Evolutionary conservation across 2,888 invertebrate genomes (phyloP), one percentile per base, ranked within the genome.

Genomic region (Eretmocerus hayati): DNA sequence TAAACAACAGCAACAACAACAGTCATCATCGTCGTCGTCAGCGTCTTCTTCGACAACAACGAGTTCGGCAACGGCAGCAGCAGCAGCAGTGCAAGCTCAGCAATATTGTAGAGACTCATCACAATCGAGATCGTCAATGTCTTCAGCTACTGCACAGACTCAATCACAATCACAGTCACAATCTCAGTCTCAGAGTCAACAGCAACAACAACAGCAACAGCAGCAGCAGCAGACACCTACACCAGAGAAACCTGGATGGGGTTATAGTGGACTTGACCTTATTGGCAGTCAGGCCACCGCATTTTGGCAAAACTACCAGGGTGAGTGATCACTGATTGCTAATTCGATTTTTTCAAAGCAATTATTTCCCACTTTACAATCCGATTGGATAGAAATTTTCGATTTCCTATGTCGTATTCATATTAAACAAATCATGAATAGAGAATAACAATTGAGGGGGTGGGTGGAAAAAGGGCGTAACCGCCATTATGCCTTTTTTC

Each of bases 261-360:
- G 81, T 59, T 84, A 84, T 72, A 72, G 81, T 30, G 83, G 83
- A 45, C 76, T 85, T 57, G 90, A 90, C 74, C 81, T 90, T 71
- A 88, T 90, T 80, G 84, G 86, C 63, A 85, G 84, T 46, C 88
- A 88, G 32, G 85, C 85, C 18, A 65, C 71, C 40, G 89, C 89
- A 36, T 90, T 90, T 74, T 90, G 90, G 90, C 90, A 90, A 71
- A 90, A 90, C 72, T 90, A 90, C 75, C 90, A 90, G 67, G 90
- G 90, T 90, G 71, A 79, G 82, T 70, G 13, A 19, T 20, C n/a
- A n/a, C n/a, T n/a, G n/a, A n/a, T n/a, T n/a, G n/a, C n/a, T n/a
- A n/a, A n/a, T n/a, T n/a, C n/a, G n/a, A n/a, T n/a, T n/a, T n/a
- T n/a, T n/a, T n/a, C n/a, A n/a, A n/a, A n/a, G n/a, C n/a, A n/a